Conservation (phyloP, 2,797 vertebrate species). For the Bucorvus abyssinicus region DNA sequence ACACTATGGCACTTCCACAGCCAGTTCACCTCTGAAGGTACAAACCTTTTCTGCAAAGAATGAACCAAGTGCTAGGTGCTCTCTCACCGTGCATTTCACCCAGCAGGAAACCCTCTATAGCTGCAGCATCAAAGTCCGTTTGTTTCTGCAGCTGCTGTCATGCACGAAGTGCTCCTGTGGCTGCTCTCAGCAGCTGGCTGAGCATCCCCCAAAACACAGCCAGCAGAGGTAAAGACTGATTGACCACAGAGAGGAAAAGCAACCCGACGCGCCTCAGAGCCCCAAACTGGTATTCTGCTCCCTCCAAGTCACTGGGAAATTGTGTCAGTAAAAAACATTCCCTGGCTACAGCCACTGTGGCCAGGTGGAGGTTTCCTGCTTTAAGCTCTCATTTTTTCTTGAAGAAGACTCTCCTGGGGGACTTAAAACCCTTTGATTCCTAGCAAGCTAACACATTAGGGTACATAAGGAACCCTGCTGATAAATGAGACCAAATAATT, state of each 20-base stretch:
- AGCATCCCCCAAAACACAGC: background rate
- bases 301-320: accelerated
- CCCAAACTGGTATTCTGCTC: background rate
- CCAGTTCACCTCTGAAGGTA: background rate
- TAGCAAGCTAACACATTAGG: background rate
- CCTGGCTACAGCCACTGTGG: background rate
- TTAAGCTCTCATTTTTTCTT: background rate
- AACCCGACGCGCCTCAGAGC: background rate
- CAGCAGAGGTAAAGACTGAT: background rate
- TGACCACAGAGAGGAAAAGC: background rate
- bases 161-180: background rate
- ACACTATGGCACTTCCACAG: background rate
- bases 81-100: background rate
- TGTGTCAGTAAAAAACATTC: background rate
- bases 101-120: background rate
- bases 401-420: background rate
- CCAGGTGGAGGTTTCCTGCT: background rate
- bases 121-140: background rate
- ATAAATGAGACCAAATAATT: background rate
- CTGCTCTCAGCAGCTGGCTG: background rate
- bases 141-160: conserved; percentile 36
- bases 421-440: background rate
- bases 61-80: background rate
- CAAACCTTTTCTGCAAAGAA: background rate
- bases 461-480: background rate